Conservation (phyloP, 1,140 invertebrate genomes). For the Drosophila tani region DNA sequence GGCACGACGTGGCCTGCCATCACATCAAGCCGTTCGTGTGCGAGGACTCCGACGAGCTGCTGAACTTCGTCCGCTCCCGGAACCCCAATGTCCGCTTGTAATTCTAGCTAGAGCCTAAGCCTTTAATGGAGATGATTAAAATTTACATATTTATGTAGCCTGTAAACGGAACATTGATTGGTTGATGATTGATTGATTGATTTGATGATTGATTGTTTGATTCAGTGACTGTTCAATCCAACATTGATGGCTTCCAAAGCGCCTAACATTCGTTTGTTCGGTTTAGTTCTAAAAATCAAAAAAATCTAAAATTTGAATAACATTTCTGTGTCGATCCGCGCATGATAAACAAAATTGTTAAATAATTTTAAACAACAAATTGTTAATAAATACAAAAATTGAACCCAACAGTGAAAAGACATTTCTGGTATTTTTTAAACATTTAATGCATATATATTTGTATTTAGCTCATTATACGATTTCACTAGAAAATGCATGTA, state of each 20-base stretch:
- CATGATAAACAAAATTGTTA: conserved; percentile 77
- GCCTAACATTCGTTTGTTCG: conserved; percentile 67
- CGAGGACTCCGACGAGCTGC: conserved; percentile 96
- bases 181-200: conserved; percentile 48
- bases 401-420: conserved; percentile 45
- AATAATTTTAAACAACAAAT: conserved; percentile 74
- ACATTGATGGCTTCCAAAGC: conserved; percentile 47
- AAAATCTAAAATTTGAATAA: conserved; percentile 59
- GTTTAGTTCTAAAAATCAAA: conserved; percentile 65
- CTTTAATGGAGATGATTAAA: conserved; percentile 37
- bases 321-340: conserved; percentile 61
- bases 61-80: conserved; percentile 94
- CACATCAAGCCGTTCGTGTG: conserved; percentile 97
- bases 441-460: conserved; percentile 58
- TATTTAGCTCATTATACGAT: conserved; percentile 65
- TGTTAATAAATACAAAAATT: conserved; percentile 80
- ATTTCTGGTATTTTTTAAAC: conserved; percentile 20
- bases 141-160: conserved; percentile 79
- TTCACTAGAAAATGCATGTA: conserved; percentile 83
- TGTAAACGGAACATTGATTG: conserved; percentile 65
- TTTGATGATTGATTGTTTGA: conserved; percentile 52
- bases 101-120: conserved; percentile 76
- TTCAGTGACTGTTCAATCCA: conserved; percentile 56
- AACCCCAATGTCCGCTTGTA: conserved; percentile 93
- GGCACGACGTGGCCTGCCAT: conserved; percentile 96